Conservation (phyloP, 2,113 vertebrate genomes). For the Callionymus lyra region DNA sequence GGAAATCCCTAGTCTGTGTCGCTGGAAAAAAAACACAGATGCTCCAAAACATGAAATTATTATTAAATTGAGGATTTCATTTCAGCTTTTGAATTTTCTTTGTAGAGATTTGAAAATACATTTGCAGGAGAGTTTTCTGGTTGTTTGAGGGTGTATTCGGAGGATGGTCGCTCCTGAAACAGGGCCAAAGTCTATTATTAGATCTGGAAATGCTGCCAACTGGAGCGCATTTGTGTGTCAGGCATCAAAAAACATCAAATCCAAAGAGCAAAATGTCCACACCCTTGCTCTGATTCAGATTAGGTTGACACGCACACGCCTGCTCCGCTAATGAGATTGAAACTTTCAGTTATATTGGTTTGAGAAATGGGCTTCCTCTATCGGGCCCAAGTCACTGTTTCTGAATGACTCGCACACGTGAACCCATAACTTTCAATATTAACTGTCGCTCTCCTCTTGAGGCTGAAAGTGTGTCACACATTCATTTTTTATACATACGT, state of each 20-base stretch:
- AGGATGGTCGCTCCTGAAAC: conserved; percentile 25
- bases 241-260: conserved; percentile 20
- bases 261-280: conserved; percentile 22
- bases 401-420: conserved; percentile 2
- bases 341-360: conserved; percentile 34
- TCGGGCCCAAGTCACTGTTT: no score
- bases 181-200: conserved; percentile 37
- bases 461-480: conserved; percentile 47
- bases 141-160: conserved; percentile 11
- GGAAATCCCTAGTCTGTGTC: conserved; percentile 12
- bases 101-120: background rate
- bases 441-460: conserved; percentile 19
- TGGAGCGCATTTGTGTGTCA: conserved; percentile 23
- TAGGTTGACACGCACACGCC: conserved; percentile 9
- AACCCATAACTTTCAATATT: conserved; percentile 13
- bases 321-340: conserved; percentile 23
- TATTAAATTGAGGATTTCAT: background rate
- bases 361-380: background rate
- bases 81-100: no score
- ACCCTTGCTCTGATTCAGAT: conserved; percentile 18
- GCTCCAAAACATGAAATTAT: conserved; percentile 11
- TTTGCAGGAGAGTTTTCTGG: conserved; percentile 2
- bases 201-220: conserved; percentile 32
- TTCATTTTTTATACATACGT: conserved; percentile 49
- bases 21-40: conserved; percentile 4